These are phyloP conservation scores for Ardeotis arabs DNA, from an alignment of 2,113 vertebrate species.

Conservation along the genomic window DNA sequence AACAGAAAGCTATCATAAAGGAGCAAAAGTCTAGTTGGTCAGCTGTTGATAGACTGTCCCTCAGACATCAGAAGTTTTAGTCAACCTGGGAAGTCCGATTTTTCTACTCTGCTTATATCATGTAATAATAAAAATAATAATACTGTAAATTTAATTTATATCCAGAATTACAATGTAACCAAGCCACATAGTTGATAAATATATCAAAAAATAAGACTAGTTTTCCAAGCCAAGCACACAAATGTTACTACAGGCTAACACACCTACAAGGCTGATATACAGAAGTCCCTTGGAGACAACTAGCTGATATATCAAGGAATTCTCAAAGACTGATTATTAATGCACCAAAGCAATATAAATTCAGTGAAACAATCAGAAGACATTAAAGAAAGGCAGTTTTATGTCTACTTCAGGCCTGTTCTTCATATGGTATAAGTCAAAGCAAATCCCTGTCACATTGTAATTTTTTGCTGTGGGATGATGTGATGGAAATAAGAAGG, in stretches of 20 bases:
- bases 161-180: not conserved
- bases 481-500: not conserved
- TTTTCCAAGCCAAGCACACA: not conserved
- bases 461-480: not conserved
- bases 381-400: slow-evolving; percentile 30
- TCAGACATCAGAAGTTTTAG: not conserved
- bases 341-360: slow-evolving; percentile 22
- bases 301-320: not conserved
- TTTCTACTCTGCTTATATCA: not conserved
- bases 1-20: not conserved
- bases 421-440: not conserved
- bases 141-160: not conserved
- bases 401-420: not conserved
- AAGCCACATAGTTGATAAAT: not conserved
- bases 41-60: not conserved
- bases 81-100: not conserved
- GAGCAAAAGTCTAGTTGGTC: not conserved
- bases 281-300: not conserved
- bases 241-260: not conserved
- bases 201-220: not conserved
- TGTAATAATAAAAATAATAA: not conserved
- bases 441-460: not conserved
- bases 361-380: slow-evolving; percentile 28
- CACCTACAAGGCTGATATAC: not conserved
- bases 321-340: slow-evolving; percentile 15